A percentile compares a stretch with the other conserved stretches of the same genome.
These are phyloP conservation scores for Merodon equestris DNA, from an alignment of 2,888 invertebrate genomes.

Conservation along the genomic window DNA sequence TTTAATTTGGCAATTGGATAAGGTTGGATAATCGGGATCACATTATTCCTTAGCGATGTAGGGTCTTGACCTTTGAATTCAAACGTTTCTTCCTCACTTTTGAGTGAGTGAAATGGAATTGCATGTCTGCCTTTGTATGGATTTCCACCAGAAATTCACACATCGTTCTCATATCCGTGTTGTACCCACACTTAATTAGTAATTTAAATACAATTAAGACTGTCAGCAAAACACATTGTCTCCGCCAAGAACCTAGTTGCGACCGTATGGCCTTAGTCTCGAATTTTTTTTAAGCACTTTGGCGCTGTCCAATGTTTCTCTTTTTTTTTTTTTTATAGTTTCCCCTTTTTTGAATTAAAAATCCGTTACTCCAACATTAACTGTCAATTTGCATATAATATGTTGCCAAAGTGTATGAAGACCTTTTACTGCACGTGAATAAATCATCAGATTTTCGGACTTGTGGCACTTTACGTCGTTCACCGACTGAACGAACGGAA, in stretches of 20 bases:
- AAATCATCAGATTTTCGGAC: constrained; percentile 50
- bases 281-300: not conserved
- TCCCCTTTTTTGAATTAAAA: constrained; percentile 10
- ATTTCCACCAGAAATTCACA: no score
- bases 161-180: no score
- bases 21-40: no score
- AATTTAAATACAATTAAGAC: constrained; percentile 23
- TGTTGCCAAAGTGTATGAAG: constrained; percentile 20
- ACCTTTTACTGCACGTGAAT: constrained; percentile 46
- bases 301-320: not conserved
- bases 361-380: constrained; percentile 37
- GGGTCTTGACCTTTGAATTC: no score
- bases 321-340: not conserved
- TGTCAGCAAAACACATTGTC: constrained; percentile 2
- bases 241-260: no score
- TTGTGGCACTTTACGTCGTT: constrained; percentile 40
- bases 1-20: no score
- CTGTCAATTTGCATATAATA: constrained; percentile 38
- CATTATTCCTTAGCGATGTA: no score
- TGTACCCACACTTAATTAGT: constrained; percentile 12
- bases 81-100: no score
- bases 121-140: no score
- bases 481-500: constrained; percentile 22
- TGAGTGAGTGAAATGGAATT: no score
- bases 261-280: not conserved